Conservation (phyloP, 1,140 invertebrate species). For the Drosophila jambulina region DNA sequence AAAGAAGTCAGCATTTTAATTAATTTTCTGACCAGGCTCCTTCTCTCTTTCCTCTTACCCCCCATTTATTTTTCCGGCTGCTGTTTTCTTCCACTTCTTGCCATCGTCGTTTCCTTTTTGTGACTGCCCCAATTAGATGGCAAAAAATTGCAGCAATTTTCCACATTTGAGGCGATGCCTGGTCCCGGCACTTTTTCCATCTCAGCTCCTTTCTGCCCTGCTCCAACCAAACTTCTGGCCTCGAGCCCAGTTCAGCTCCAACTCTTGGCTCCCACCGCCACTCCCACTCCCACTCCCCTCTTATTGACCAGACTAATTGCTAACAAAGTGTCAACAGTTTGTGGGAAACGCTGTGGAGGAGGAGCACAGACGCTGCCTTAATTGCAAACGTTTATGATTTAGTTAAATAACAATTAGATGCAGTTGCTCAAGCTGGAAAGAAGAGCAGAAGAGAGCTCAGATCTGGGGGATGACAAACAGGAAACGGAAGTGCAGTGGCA, state of each 20-base stretch:
- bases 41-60: no score
- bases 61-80: constrained; percentile 17
- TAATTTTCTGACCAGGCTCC: constrained; percentile 58
- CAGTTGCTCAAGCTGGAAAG: constrained; percentile 48
- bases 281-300: neutral
- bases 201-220: constrained; percentile 7
- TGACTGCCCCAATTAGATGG: constrained; percentile 68
- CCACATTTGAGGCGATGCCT: constrained; percentile 58
- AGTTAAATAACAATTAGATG: constrained; percentile 77
- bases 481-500: constrained; percentile 19
- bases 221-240: constrained; percentile 20
- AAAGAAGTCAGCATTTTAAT: constrained; percentile 76
- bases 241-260: constrained; percentile 11
- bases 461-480: constrained; percentile 1
- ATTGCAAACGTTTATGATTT: constrained; percentile 74
- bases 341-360: constrained; percentile 31
- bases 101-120: constrained; percentile 31
- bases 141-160: constrained; percentile 70
- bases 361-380: constrained; percentile 31
- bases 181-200: constrained; percentile 52
- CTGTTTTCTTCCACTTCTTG: constrained; percentile 20
- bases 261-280: neutral
- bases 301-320: constrained; percentile 77
- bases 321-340: constrained; percentile 82
- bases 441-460: neutral